Percentiles rank a stretch among this genome's conserved stretches.
These are phyloP conservation scores for Myiozetetes cayanensis DNA, from an alignment of 2,113 vertebrate genomes.

Conservation along the genomic window DNA sequence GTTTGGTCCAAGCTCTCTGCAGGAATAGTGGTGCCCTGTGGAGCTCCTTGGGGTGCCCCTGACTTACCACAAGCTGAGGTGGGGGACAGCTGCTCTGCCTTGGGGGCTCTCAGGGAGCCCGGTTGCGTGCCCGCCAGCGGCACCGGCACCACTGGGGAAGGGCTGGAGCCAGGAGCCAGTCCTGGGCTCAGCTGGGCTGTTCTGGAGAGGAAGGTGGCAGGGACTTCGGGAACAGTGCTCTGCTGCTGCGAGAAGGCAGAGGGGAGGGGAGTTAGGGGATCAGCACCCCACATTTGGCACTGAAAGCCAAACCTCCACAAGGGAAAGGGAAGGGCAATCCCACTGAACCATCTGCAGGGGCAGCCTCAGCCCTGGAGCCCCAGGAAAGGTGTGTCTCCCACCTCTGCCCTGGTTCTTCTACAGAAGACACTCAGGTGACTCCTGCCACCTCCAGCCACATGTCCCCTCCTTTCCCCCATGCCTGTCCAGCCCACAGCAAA, in stretches of 20 bases:
- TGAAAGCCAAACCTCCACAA: rapidly evolving
- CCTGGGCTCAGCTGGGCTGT: slow-evolving; percentile 1
- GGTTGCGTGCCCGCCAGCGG: neutral
- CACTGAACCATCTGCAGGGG: neutral
- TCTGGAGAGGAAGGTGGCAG: slow-evolving; percentile 48
- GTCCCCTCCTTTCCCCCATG: neutral
- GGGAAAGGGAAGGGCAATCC: rapidly evolving
- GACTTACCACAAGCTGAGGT: slow-evolving; percentile 75
- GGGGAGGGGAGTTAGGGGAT: neutral
- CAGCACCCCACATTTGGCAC: rapidly evolving
- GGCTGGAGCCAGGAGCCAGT: slow-evolving; percentile 30
- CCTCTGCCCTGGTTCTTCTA: neutral
- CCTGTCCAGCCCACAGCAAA: neutral
- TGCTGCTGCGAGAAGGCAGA: slow-evolving; percentile 56
- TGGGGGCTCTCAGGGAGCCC: slow-evolving; percentile 75
- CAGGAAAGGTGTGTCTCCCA: neutral
- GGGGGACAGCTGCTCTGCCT: slow-evolving; percentile 88
- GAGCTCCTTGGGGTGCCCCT: neutral
- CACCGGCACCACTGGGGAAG: neutral
- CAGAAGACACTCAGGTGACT: neutral
- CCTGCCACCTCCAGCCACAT: neutral
- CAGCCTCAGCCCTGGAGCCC: neutral
- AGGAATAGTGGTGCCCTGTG: neutral
- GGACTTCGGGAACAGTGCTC: neutral
- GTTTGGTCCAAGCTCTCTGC: neutral